Evolutionary conservation across 2,113 vertebrate genomes (phyloP), one percentile per base, ranked within the genome.

Genomic region (Prunella fulvescens): DNA sequence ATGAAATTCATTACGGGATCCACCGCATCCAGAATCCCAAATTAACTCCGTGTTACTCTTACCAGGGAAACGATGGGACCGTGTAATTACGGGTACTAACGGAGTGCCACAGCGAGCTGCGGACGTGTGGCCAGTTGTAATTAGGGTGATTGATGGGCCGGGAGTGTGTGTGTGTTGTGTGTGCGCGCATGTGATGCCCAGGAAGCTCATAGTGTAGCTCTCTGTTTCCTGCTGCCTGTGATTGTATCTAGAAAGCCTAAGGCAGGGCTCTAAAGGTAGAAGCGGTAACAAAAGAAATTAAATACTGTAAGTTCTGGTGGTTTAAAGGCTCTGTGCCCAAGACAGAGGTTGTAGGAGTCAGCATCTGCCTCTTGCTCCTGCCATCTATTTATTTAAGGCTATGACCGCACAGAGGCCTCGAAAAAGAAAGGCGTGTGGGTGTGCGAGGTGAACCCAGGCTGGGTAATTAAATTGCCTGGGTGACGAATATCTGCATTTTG

Each of bases 171-270:
- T 6, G 72, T 80, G 67, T 12, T 37, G 60, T 57, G 51, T 29
- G 24, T 1, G 66, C 5, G n/a, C 56, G 70, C 6, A 42, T 91
- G 81, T 51, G 95, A 92, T 95, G 93, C 92, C 84, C 87, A 58
- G 95, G 96, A 96, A 97, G 94, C 96, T 95, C 92, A 78, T 91
- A 69, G 11, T 12, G 17, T 56, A 81, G 85, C 51, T 45, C 58
- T 45, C 44, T 24, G 61, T 61, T 96, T 97, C 96, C 97, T 95
- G 71, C 85, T 74, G 86, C 54, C 93, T 53, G 35, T 72, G 96
- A 95, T 97, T 44, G 3, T 53, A 96, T 96, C 94, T 96, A 67
- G 88, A 94, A 78, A 94, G 95, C 88, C 93, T 90, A 90, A 92
- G 92, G 92, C 92, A 90, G 88, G 71, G 88, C 83, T 93, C 94